Conservation (phyloP, 2,113 vertebrate genomes). For the Melanerpes formicivorus region DNA sequence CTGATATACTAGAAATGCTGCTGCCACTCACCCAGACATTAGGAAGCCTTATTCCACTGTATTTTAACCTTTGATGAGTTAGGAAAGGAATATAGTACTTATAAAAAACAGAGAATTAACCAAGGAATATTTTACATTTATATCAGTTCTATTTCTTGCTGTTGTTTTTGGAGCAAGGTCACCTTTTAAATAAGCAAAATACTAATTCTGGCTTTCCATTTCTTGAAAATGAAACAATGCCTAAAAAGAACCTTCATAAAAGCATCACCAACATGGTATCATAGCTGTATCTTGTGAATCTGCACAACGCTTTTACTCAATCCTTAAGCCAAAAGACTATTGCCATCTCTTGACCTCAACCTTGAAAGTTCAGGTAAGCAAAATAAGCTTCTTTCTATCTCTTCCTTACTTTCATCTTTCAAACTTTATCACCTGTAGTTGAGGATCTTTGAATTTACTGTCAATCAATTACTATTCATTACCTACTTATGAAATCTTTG, state of each 20-base stretch:
- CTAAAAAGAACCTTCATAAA: not conserved
- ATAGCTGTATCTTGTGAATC: not conserved
- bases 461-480: not conserved
- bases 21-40: not conserved
- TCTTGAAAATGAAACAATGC: not conserved
- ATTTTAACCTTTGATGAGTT: not conserved
- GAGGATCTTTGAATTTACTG: not conserved
- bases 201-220: not conserved
- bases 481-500: not conserved
- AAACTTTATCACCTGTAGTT: not conserved
- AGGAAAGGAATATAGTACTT: not conserved
- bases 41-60: not conserved
- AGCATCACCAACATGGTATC: not conserved
- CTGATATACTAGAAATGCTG: not conserved
- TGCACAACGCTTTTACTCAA: not conserved
- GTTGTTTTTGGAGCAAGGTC: not conserved
- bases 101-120: not conserved
- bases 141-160: not conserved
- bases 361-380: not conserved
- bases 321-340: not conserved
- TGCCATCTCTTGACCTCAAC: not conserved
- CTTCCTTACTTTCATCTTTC: not conserved
- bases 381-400: not conserved
- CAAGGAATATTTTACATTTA: not conserved
- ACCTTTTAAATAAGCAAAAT: not conserved